Evolutionary conservation across 2,797 vertebrate species (phyloP).

Genomic region (Dryobates pubescens): DNA sequence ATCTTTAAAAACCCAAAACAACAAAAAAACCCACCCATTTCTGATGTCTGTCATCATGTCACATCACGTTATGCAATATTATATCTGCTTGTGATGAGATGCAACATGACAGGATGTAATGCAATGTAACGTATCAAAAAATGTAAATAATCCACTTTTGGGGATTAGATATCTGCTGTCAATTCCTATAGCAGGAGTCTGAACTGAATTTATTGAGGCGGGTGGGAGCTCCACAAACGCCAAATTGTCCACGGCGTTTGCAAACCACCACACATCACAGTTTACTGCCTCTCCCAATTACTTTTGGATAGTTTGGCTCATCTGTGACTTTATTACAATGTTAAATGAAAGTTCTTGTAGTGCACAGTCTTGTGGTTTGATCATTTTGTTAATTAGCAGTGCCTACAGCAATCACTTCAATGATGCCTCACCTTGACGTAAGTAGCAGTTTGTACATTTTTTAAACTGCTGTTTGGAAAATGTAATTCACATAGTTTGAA

Average conservation of each 20-base stretch:
- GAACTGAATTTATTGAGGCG: conserved; percentile 79
- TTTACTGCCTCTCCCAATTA: conserved; percentile 79
- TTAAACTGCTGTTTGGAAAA: not conserved
- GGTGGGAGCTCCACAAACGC: conserved; percentile 71
- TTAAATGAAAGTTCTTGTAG: conserved; percentile 75
- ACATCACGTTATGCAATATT: conserved; percentile 75
- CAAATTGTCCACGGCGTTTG: conserved; percentile 73
- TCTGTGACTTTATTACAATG: conserved; percentile 58
- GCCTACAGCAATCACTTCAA: conserved; percentile 49
- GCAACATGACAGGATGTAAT: conserved; percentile 78
- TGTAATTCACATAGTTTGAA: not conserved
- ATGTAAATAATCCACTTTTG: conserved; percentile 84
- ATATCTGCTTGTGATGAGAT: conserved; percentile 74
- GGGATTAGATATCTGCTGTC: conserved; percentile 81
- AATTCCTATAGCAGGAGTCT: conserved; percentile 73
- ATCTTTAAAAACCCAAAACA: not conserved
- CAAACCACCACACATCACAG: conserved; percentile 69
- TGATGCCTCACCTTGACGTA: accelerated
- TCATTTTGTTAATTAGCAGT: conserved; percentile 71
- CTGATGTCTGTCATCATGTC: conserved; percentile 74
- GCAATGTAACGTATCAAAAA: conserved; percentile 82
- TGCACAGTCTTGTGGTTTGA: conserved; percentile 64
- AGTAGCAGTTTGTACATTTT: not conserved
- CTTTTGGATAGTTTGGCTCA: conserved; percentile 78
- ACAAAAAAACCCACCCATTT: conserved; percentile 41